Percentiles rank a stretch among this genome's conserved stretches.
These are phyloP conservation scores for Alligator mississippiensis DNA, from an alignment of 2,113 vertebrate species.

Conservation along the genomic window DNA sequence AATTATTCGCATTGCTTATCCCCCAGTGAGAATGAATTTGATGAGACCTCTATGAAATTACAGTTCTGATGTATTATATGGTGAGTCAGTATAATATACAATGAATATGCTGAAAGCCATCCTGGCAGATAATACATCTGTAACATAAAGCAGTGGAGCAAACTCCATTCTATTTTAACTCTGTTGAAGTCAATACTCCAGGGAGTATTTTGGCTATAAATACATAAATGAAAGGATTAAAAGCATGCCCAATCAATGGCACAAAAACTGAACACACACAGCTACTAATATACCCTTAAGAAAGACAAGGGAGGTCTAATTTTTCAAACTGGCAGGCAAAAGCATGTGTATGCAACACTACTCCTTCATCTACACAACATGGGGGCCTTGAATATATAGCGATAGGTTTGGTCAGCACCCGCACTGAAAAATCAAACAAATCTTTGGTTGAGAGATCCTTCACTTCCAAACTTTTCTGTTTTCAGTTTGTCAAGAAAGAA, in stretches of 20 bases:
- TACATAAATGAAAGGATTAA: neutral
- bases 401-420: no score
- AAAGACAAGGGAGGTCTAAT: neutral
- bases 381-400: neutral
- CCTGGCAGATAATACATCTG: neutral
- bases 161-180: neutral
- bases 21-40: neutral
- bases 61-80: neutral
- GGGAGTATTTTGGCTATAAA: neutral
- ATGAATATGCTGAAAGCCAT: neutral
- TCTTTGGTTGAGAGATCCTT: no score
- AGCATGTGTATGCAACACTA: neutral
- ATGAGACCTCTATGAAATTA: neutral
- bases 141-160: neutral
- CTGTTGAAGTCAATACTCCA: neutral
- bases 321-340: neutral
- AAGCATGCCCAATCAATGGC: neutral
- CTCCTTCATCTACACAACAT: neutral
- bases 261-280: fast-evolving
- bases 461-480: no score
- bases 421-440: no score
- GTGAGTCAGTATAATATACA: neutral
- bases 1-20: neutral
- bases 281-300: neutral
- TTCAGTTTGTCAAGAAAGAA: neutral